Evolutionary conservation across 2,888 invertebrate genomes (phyloP), one percentile per base, ranked within the genome.

Genomic region (Pyrgus malvae): DNA sequence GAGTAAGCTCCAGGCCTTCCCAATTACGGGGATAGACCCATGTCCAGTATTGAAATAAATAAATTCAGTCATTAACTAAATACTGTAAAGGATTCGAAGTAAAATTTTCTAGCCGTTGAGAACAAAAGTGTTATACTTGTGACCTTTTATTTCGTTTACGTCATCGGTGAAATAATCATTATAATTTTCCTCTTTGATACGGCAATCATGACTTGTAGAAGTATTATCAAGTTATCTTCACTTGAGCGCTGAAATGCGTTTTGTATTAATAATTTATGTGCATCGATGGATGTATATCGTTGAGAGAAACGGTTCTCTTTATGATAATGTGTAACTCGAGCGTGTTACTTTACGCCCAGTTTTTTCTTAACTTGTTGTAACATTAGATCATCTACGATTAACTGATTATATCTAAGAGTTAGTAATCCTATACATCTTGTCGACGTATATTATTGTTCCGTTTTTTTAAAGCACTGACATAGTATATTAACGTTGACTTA

Each of bases 301-400:
- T 14, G 37, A 51, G 51, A 37, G 51, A 51, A 51, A 51, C 51
- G 44, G 44, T 51, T 44, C 42, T 51, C 44, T 29, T 51, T 51
- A 44, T 44, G 44, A 35, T 35, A 42, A 35, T 44, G 6, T 38
- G 44, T 44, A 5, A 37, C 12, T 37, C 37, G 44, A 37, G 37
- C 44, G 27, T 45, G 44, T 44, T 29, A 51, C 37, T 21, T 16
- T 37, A 37, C 25, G 35, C 33, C 35, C 27, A 37, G 35, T 51
- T 37, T 51, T 50, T 44, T 51, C 23, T 9, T 16, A 25, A 44
- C 17, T 9, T 35, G 33, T 19, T 44, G 16, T 37, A 27, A 44
- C 19, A n/a, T 51, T 27, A 35, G 51, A 51, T 51, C 19, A 51
- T 51, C 25, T 44, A 33, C 17, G 5, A 51, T 41, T 14, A 42